These are phyloP conservation scores for Rhagoletis pomonella DNA, from an alignment of 1,140 invertebrate species.

Conservation along the genomic window DNA sequence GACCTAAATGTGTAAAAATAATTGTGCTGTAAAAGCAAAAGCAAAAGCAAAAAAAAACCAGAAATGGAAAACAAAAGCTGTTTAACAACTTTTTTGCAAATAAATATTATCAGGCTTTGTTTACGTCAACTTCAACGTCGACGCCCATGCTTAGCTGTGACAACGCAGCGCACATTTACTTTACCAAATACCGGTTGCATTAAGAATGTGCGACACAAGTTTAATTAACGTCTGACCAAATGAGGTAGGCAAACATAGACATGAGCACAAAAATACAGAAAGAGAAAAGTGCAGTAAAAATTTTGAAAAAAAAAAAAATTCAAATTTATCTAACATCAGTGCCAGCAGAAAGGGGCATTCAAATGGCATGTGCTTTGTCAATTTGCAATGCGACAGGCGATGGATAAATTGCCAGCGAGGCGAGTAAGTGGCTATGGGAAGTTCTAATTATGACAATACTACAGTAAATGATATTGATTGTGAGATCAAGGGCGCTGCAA, in stretches of 20 bases:
- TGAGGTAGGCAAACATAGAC: neutral
- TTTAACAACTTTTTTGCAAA: neutral
- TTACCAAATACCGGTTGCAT: slow-evolving; percentile 10
- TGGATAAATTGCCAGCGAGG: neutral
- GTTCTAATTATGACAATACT: neutral
- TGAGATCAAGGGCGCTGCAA: neutral
- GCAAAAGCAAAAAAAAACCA: neutral
- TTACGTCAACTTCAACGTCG: neutral
- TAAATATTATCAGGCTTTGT: neutral
- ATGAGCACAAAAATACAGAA: neutral
- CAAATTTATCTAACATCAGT: slow-evolving; percentile 3
- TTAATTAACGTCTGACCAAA: slow-evolving; percentile 13
- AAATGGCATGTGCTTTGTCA: neutral
- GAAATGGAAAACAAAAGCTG: no score
- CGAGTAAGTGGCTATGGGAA: no score
- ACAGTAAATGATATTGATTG: neutral
- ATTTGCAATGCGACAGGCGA: neutral
- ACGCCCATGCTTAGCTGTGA: no score
- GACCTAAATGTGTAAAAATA: slow-evolving; percentile 56
- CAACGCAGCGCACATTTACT: neutral
- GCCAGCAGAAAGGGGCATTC: neutral
- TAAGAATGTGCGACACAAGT: slow-evolving; percentile 6
- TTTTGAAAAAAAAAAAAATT: neutral
- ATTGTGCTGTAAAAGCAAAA: slow-evolving; percentile 29
- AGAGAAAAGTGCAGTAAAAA: slow-evolving; percentile 1